Evolutionary conservation across 2,888 invertebrate genomes (phyloP).

Genomic region (Heliconius hortense): DNA sequence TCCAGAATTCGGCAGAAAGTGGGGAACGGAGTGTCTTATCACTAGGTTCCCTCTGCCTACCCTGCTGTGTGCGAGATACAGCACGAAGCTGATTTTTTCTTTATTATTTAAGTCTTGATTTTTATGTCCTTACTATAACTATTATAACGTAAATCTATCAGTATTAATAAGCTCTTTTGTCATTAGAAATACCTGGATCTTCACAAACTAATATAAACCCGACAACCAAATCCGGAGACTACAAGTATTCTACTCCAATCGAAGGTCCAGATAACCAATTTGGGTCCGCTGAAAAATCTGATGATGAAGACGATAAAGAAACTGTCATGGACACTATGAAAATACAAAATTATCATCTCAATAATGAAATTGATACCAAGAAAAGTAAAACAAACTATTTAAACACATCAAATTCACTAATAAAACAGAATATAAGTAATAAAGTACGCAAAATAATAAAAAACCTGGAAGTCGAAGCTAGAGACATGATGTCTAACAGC

Average conservation of each 20-base stretch:
- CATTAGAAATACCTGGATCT: conserved; percentile 89
- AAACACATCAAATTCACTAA: conserved; percentile 50
- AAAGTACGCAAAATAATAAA: conserved; percentile 71
- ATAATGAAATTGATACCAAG: conserved; percentile 49
- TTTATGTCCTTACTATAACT: no score
- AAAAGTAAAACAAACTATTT: conserved; percentile 57
- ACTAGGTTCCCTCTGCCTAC: no score
- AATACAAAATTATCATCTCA: conserved; percentile 42
- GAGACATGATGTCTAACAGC: conserved; percentile 48
- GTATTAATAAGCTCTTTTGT: conserved; percentile 26
- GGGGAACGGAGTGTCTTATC: no score
- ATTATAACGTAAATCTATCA: no score
- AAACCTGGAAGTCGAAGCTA: conserved; percentile 57
- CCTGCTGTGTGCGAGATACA: no score
- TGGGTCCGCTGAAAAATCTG: conserved; percentile 87
- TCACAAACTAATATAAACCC: conserved; percentile 80
- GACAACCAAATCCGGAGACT: conserved; percentile 81
- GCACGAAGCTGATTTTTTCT: no score
- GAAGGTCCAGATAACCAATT: conserved; percentile 85
- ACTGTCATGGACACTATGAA: conserved; percentile 49
- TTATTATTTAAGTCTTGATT: no score
- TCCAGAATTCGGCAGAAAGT: no score
- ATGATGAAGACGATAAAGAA: conserved; percentile 82
- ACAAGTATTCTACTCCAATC: conserved; percentile 68
- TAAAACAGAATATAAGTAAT: conserved; percentile 68